A percentile compares a stretch with the other conserved stretches of the same genome.
Evolutionary conservation across 2,797 vertebrate genomes (phyloP).

Genomic region (Hyperoplus immaculatus): DNA sequence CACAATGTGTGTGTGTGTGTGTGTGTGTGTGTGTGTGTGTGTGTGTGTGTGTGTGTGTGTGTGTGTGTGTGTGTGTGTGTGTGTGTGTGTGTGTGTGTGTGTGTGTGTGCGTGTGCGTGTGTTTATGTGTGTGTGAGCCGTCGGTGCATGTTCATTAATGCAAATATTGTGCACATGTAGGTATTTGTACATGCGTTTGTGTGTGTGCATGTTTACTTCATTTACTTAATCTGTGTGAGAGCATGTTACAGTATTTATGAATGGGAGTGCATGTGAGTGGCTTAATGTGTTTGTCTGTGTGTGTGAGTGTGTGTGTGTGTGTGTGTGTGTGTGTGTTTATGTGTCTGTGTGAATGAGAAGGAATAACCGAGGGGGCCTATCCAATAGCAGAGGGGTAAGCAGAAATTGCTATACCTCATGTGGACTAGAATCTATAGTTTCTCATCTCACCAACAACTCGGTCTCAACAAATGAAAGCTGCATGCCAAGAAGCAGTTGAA

Average conservation of each 20-base stretch:
- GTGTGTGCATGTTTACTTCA: neutral
- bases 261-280: neutral
- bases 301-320: slow-evolving; percentile 5
- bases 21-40: slow-evolving; percentile 21
- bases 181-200: neutral
- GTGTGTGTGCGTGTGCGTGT: slow-evolving; percentile 11
- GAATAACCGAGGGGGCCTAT: slow-evolving; percentile 20
- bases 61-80: slow-evolving; percentile 26
- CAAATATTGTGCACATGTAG: neutral
- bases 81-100: slow-evolving; percentile 21
- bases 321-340: neutral
- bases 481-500: slow-evolving; percentile 30
- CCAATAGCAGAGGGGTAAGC: slow-evolving; percentile 60
- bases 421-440: slow-evolving; percentile 50
- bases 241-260: slow-evolving; percentile 11
- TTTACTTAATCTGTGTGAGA: slow-evolving; percentile 11
- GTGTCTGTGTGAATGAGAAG: slow-evolving; percentile 18
- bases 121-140: neutral
- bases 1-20: slow-evolving; percentile 28
- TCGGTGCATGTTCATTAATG: slow-evolving; percentile 8
- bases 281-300: slow-evolving; percentile 1
- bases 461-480: slow-evolving; percentile 41
- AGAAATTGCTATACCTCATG: slow-evolving; percentile 55
- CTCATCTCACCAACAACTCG: slow-evolving; percentile 39
- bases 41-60: slow-evolving; percentile 12